These are phyloP conservation scores for Halictus quadricinctus DNA, from an alignment of 2,888 invertebrate genomes.

Conservation along the genomic window DNA sequence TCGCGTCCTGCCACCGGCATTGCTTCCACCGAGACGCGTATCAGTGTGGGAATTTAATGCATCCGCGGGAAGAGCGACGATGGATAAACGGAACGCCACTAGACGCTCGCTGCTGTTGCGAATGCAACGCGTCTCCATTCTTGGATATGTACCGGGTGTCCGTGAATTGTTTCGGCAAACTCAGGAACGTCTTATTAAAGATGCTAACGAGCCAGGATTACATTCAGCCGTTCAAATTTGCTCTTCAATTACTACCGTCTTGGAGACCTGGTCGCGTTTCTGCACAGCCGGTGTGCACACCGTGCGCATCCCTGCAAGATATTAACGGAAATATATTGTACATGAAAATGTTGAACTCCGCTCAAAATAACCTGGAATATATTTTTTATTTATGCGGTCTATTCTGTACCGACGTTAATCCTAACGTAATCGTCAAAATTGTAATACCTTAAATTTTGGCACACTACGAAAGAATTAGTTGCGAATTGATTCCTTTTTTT, in stretches of 20 bases:
- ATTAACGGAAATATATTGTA: not conserved
- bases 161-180: slow-evolving; percentile 12
- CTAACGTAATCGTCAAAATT: too few species aligned
- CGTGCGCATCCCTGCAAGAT: not conserved
- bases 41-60: slow-evolving; percentile 71
- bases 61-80: slow-evolving; percentile 63
- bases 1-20: slow-evolving; percentile 57
- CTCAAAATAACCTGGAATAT: too few species aligned
- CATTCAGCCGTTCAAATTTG: not conserved
- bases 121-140: slow-evolving; percentile 28
- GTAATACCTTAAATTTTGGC: not conserved
- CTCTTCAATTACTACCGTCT: slow-evolving; percentile 5
- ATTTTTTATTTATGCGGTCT: too few species aligned
- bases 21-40: slow-evolving; percentile 60
- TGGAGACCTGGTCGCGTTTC: not conserved
- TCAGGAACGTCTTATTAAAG: not conserved
- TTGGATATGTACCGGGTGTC: slow-evolving; percentile 10
- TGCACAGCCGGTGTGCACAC: not conserved
- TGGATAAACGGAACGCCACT: slow-evolving; percentile 58
- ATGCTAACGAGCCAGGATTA: not conserved
- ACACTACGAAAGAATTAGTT: too few species aligned
- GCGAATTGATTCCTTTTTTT: not conserved
- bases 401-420: too few species aligned
- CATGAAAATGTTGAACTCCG: not conserved
- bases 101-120: slow-evolving; percentile 34